These are phyloP conservation scores for Apteryx owenii DNA, from an alignment of 2,113 vertebrate species.

Conservation along the genomic window DNA sequence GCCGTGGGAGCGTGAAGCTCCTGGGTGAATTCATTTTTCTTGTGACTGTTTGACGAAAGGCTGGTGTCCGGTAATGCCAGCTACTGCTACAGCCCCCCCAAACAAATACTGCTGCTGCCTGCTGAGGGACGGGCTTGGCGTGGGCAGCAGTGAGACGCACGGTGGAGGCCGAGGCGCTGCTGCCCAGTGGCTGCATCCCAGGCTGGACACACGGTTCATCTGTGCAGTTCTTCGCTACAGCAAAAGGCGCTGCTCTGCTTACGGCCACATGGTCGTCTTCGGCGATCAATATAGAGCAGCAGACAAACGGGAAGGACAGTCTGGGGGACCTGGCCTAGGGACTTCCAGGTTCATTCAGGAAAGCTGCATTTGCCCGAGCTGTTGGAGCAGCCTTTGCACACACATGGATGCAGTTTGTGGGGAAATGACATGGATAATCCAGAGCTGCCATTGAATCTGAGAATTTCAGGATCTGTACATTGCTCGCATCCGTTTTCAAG, in stretches of 20 bases:
- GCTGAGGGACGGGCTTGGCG: fast-evolving
- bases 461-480: not conserved
- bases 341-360: not conserved
- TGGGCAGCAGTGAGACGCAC: not conserved
- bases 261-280: not conserved
- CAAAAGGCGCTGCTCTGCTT: fast-evolving
- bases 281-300: not conserved
- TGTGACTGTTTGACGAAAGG: not conserved
- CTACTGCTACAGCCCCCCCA: not conserved
- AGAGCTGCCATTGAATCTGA: not conserved
- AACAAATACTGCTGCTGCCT: fast-evolving
- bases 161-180: not conserved
- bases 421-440: fast-evolving
- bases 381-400: not conserved
- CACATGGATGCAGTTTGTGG: not conserved
- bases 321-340: not conserved
- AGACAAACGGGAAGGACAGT: not conserved
- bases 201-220: not conserved
- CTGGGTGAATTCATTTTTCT: not conserved
- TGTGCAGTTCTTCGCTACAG: fast-evolving
- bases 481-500: not conserved
- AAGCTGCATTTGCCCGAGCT: not conserved
- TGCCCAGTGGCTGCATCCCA: not conserved
- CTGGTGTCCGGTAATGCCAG: not conserved
- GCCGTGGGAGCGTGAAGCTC: not conserved